Evolutionary conservation across 1,140 invertebrate species (phyloP).

Genomic region (Drosophila parabipectinata): DNA sequence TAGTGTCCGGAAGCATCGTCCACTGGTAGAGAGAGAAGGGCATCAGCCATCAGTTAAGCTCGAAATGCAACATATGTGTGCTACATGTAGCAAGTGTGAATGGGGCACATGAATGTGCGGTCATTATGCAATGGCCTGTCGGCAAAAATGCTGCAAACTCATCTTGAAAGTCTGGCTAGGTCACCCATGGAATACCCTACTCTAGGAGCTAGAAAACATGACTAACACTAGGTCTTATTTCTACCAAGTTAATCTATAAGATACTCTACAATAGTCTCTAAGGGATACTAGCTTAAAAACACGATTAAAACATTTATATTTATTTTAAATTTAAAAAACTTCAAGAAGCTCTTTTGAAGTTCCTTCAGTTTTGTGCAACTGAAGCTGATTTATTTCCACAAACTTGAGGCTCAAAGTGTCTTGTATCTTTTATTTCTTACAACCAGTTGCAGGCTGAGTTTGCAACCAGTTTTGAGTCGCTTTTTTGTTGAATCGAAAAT

Average conservation of each 20-base stretch:
- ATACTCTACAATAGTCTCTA: too few species aligned
- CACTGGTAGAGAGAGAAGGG: constrained; percentile 85
- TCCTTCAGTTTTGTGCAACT: too few species aligned
- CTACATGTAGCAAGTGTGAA: constrained; percentile 13
- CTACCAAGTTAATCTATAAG: too few species aligned
- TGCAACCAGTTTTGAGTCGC: constrained; percentile 35
- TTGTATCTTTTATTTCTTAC: constrained; percentile 15
- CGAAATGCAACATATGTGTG: constrained; percentile 6
- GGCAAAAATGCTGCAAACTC: constrained; percentile 5
- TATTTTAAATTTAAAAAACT: too few species aligned
- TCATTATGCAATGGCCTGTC: constrained; percentile 31
- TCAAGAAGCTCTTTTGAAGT: too few species aligned
- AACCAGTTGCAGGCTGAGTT: constrained; percentile 44
- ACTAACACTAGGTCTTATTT: too few species aligned
- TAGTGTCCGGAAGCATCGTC: constrained; percentile 92
- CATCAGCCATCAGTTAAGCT: constrained; percentile 28
- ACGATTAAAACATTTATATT: too few species aligned
- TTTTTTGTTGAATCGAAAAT: constrained; percentile 14
- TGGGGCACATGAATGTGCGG: constrained; percentile 3
- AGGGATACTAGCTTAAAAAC: too few species aligned
- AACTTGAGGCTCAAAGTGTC: too few species aligned
- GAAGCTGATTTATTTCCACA: too few species aligned
- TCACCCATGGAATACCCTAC: background rate
- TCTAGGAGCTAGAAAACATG: background rate
- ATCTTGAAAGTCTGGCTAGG: background rate